Conservation (phyloP, 2,797 vertebrate genomes). For the Stomatorhinus walkeri region DNA sequence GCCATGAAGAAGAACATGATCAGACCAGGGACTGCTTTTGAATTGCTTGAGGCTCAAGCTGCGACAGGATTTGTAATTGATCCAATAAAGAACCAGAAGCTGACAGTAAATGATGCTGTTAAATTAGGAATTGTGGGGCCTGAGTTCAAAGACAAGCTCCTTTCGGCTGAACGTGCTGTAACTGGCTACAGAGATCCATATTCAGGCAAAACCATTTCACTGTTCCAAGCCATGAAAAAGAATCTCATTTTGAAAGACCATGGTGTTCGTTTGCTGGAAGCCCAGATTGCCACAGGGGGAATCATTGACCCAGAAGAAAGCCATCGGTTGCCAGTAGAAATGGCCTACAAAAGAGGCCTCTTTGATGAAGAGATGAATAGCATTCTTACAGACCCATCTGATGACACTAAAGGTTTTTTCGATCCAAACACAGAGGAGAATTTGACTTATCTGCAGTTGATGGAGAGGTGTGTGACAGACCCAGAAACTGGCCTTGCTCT, state of each 20-base stretch:
- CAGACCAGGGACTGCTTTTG: slow-evolving; percentile 90
- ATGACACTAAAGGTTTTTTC: slow-evolving; percentile 97
- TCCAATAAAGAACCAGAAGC: slow-evolving; percentile 88
- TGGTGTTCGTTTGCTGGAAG: slow-evolving; percentile 87
- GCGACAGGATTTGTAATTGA: slow-evolving; percentile 92
- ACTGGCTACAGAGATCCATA: slow-evolving; percentile 93
- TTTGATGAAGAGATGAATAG: slow-evolving; percentile 96
- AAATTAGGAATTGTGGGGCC: slow-evolving; percentile 83
- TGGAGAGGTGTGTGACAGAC: slow-evolving; percentile 83
- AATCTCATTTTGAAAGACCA: slow-evolving; percentile 93
- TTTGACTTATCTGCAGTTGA: slow-evolving; percentile 89
- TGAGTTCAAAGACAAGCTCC: slow-evolving; percentile 95
- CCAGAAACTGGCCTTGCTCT: slow-evolving; percentile 82
- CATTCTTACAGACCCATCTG: slow-evolving; percentile 84
- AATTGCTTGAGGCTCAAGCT: slow-evolving; percentile 91
- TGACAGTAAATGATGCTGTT: slow-evolving; percentile 85
- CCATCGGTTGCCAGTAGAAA: slow-evolving; percentile 84
- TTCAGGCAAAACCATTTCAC: slow-evolving; percentile 83
- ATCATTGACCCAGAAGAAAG: slow-evolving; percentile 94
- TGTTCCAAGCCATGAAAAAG: slow-evolving; percentile 99
- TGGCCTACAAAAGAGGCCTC: slow-evolving; percentile 87
- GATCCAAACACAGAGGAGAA: slow-evolving; percentile 98
- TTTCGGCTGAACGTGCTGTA: slow-evolving; percentile 88
- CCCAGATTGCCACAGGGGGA: slow-evolving; percentile 93
- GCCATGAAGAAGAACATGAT: slow-evolving; percentile 99